phyloP scores from a whole-genome alignment of 1,140 invertebrate species.

The Monochamus saltuarius region DNA sequence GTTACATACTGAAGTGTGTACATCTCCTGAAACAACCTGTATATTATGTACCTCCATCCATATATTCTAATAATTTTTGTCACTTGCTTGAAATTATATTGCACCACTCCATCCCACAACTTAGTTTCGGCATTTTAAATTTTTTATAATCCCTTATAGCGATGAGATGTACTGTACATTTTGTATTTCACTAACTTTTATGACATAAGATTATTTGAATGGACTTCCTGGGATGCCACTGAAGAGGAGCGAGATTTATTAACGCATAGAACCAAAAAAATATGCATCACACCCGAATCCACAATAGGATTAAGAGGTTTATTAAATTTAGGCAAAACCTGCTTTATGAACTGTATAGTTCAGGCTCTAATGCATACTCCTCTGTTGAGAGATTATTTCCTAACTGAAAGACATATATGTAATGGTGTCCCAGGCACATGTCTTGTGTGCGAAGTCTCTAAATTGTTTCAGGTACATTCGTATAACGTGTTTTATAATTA shows the following conservation, averaged over 20 bases:
- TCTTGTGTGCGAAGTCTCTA: conserved; percentile 90
- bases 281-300: conserved; percentile 77
- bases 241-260: conserved; percentile 69
- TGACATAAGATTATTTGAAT: conserved; percentile 45
- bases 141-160: no score
- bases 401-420: conserved; percentile 89
- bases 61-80: no score
- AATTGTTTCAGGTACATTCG: conserved; percentile 64
- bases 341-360: conserved; percentile 98
- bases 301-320: conserved; percentile 88
- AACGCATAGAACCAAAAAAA: conserved; percentile 70
- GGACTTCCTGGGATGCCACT: conserved; percentile 72
- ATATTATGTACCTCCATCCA: no score
- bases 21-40: no score
- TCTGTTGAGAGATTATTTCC: conserved; percentile 90
- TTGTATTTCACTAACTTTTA: no score
- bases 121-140: no score
- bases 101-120: no score
- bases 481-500: conserved; percentile 2
- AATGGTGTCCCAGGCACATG: conserved; percentile 69
- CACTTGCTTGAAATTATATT: no score
- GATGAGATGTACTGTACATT: no score
- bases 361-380: conserved; percentile 95
- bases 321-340: conserved; percentile 97
- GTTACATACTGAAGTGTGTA: no score